Base-by-base conservation (phyloP, 2,113 vertebrate genomes). In the Chamaea fasciata region DNA sequence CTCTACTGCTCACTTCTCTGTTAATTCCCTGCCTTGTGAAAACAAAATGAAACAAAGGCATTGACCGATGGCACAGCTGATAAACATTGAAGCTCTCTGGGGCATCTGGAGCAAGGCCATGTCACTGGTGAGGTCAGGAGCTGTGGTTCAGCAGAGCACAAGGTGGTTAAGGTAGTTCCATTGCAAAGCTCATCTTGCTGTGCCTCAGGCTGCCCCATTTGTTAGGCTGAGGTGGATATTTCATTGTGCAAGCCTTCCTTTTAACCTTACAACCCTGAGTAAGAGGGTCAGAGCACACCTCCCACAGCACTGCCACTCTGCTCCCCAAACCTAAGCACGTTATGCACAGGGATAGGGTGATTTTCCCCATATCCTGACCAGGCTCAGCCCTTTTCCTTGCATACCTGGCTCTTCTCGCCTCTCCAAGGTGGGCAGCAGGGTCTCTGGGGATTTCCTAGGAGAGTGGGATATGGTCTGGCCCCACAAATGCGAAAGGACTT, bases 101-200 rank as follows among this genome's bases (percentile, higher is more conserved):
- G 83, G n/a, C 57, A 50, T 10, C 47, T 0, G 3, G 44, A 75
- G 26, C 55, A 26, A 81, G 86, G 83, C 63, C 42, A 2, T 30
- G 55, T 63, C 85, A 21, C 57, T 53, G 60, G 9, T 26, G 42
- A 35, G 31, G 23, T 50, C 80, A 63, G 64, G 62, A 69, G 63
- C 50, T 67, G 68, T 1, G 1, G 9, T 22, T 69, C 49, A 41
- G n/a, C 68, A 30, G 6, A 69, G 39, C 22, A 1, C 2, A 0
- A 20, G 2, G 4, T 42, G 21, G 17, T 87, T 82, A 52, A 88
- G 68, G 56, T 53, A 24, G 81, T 62, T 86, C 35, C 19, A 19
- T 12, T 60, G 53, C 47, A 82, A 53, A 42, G 55, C 24, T 65
- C 20, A 5, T 15, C 56, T 24, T 10, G 15, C n/a, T 39, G 3